These are phyloP conservation scores for Lycia hirtaria DNA, from an alignment of 2,888 invertebrate genomes.

Conservation along the genomic window DNA sequence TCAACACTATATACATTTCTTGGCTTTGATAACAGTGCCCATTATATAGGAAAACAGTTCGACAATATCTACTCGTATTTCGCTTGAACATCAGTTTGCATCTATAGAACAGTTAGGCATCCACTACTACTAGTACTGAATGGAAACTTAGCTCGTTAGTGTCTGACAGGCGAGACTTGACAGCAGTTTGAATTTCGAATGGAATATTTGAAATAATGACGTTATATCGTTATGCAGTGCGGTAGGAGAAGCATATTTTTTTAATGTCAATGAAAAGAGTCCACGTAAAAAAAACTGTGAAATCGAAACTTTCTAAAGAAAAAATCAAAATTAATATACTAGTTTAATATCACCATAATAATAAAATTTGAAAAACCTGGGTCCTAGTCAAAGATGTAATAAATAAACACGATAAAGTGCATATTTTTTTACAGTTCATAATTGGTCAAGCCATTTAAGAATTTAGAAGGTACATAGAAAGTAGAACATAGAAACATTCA, in stretches of 20 bases:
- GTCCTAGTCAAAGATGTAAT: too few relatives aligned
- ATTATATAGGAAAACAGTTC: background rate
- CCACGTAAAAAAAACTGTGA: too few relatives aligned
- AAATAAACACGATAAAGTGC: too few relatives aligned
- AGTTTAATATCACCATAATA: too few relatives aligned
- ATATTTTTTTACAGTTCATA: too few relatives aligned
- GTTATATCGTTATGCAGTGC: background rate
- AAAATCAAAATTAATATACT: too few relatives aligned
- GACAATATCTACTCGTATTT: constrained; percentile 7
- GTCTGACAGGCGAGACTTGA: constrained; percentile 31
- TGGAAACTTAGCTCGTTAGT: constrained; percentile 44
- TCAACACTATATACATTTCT: background rate
- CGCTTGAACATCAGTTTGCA: constrained; percentile 28
- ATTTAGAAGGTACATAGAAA: too few relatives aligned
- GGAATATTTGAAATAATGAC: constrained; percentile 8
- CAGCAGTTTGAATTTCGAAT: constrained; percentile 36
- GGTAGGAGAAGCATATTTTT: background rate
- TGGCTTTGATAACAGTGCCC: too few relatives aligned
- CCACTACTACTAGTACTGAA: constrained; percentile 20
- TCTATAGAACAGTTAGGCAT: constrained; percentile 13
- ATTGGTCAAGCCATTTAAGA: too few relatives aligned
- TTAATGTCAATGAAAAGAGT: background rate
- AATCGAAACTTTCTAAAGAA: too few relatives aligned
- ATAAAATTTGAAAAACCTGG: too few relatives aligned
- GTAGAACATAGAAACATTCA: too few relatives aligned